A percentile compares a stretch with the other conserved stretches of the same genome.
These are phyloP conservation scores for Butorides virescens DNA, from an alignment of 2,113 vertebrate genomes.

Conservation along the genomic window DNA sequence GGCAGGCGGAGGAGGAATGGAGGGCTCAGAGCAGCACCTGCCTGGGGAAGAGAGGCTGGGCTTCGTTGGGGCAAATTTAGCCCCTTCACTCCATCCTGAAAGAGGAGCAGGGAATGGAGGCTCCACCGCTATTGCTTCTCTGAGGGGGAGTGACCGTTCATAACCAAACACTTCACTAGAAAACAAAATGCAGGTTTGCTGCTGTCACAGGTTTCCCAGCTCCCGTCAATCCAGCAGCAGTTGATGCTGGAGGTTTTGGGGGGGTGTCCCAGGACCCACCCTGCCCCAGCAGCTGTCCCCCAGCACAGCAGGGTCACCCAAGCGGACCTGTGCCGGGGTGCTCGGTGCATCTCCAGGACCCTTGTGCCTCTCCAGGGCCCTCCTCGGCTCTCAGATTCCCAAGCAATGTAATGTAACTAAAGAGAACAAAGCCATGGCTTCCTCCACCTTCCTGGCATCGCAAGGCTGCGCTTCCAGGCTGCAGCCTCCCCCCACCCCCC, in stretches of 20 bases:
- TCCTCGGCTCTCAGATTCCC: neutral
- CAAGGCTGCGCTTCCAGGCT: neutral
- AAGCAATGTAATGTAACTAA: neutral
- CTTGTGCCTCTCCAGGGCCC: neutral
- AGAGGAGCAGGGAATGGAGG: neutral
- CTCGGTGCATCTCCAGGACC: fast-evolving
- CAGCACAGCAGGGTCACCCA: neutral
- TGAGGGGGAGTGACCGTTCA: neutral
- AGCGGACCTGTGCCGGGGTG: fast-evolving
- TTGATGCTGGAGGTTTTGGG: neutral
- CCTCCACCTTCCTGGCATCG: neutral
- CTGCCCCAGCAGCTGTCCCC: no score
- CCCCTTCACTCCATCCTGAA: no score
- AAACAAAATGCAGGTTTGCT: fast-evolving
- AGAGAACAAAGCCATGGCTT: neutral
- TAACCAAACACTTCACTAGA: neutral
- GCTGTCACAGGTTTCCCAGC: neutral
- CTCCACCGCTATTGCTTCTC: neutral
- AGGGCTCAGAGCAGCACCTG: neutral
- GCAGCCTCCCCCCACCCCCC: neutral
- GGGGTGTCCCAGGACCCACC: neutral
- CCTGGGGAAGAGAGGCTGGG: fast-evolving
- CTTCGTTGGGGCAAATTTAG: neutral
- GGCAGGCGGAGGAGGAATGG: neutral
- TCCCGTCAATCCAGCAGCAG: neutral